Percentiles rank a stretch among this genome's conserved stretches.
phyloP scores from a whole-genome alignment of 1,140 invertebrate species.

The Drosophila auraria region DNA sequence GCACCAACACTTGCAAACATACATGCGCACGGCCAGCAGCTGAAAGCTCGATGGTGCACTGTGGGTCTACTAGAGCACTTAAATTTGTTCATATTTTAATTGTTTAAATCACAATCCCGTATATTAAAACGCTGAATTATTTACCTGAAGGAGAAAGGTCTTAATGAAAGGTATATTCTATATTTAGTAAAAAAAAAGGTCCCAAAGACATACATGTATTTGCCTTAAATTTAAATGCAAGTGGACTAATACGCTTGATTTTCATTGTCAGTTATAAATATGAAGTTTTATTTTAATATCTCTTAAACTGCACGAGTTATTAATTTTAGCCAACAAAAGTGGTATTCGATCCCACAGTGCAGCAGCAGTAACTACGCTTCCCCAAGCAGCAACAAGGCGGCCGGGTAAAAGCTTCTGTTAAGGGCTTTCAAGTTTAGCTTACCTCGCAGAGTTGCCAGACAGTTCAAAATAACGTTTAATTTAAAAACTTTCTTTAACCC shows the following conservation, averaged over 20 bases:
- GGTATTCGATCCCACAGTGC: not conserved
- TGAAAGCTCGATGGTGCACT: slow-evolving; percentile 48
- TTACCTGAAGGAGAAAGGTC: no score
- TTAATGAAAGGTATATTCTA: no score
- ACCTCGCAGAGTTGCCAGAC: slow-evolving; percentile 32
- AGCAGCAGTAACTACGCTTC: not conserved
- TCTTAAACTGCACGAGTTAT: no score
- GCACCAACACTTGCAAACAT: slow-evolving; percentile 30
- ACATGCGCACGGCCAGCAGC: slow-evolving; percentile 22
- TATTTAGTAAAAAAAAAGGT: no score
- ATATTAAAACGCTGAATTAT: no score
- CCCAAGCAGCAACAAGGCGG: not conserved
- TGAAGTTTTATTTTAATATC: no score
- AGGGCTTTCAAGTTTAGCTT: slow-evolving; percentile 31
- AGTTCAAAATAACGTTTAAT: not conserved
- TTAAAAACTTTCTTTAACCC: not conserved
- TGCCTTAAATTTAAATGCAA: no score
- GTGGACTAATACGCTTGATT: no score
- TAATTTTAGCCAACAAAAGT: not conserved
- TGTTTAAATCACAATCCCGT: no score
- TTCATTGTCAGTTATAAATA: no score
- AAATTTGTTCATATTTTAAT: no score
- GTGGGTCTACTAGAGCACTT: not conserved
- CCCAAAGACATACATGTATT: no score
- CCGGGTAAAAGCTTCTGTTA: slow-evolving; percentile 11